Conservation (phyloP, 2,113 vertebrate species). For the Neofelis nebulosa region DNA sequence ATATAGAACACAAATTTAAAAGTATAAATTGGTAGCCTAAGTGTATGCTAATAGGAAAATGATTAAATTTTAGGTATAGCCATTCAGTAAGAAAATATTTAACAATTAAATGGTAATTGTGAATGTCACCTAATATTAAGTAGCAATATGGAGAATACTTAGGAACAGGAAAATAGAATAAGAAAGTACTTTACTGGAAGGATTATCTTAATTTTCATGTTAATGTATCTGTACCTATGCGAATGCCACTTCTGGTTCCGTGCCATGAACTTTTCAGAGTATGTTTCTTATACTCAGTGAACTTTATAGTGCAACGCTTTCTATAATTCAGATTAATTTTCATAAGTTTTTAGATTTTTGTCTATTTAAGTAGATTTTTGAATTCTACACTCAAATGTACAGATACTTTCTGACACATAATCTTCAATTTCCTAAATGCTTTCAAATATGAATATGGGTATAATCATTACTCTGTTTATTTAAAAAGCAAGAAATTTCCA, state of each 20-base stretch:
- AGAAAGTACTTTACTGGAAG: not conserved
- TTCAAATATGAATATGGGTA: not conserved
- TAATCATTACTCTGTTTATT: not conserved
- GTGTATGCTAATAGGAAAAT: not conserved
- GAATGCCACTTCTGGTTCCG: not conserved
- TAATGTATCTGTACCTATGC: not conserved
- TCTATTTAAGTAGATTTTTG: not conserved
- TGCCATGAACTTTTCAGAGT: not conserved
- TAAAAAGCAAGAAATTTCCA: conserved; percentile 6
- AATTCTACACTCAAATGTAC: not conserved
- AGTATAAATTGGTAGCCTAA: not conserved
- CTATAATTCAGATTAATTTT: not conserved
- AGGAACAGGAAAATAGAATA: conserved; percentile 21
- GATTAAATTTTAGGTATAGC: not conserved
- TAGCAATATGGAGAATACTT: not conserved
- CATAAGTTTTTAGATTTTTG: not conserved
- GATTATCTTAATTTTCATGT: not conserved
- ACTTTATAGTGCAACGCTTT: not conserved
- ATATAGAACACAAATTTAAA: not conserved
- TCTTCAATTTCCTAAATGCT: not conserved
- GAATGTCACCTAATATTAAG: not conserved
- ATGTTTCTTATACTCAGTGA: not conserved
- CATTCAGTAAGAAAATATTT: not conserved
- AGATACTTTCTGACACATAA: not conserved
- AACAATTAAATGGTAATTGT: not conserved